A percentile compares a stretch with the other conserved stretches of the same genome.
phyloP scores from a whole-genome alignment of 2,113 vertebrate genomes.

The Dolichotis patagonum region DNA sequence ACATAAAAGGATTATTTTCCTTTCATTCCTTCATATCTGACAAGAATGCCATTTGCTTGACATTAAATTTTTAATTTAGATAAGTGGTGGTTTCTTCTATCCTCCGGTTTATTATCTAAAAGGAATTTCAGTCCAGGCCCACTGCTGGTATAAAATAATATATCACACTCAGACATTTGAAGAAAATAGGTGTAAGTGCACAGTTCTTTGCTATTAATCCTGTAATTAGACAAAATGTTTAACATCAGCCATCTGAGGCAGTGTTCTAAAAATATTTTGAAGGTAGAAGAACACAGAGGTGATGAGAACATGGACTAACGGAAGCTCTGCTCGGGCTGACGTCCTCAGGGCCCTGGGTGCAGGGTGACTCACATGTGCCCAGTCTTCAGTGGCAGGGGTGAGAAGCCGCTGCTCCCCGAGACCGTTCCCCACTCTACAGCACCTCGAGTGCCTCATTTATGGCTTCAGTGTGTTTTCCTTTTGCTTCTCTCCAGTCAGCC shows the following conservation, averaged over 20 bases:
- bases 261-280: background rate
- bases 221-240: background rate
- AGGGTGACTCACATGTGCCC: background rate
- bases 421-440: rapidly evolving
- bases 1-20: too few relatives aligned
- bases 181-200: background rate
- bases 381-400: too few relatives aligned
- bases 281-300: background rate
- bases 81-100: background rate
- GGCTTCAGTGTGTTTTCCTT: background rate
- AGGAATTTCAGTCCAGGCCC: background rate
- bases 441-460: background rate
- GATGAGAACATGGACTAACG: background rate
- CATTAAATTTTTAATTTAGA: conserved; percentile 21
- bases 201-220: background rate
- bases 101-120: background rate
- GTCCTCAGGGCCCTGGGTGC: background rate
- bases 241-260: background rate
- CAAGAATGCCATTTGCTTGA: background rate
- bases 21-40: background rate
- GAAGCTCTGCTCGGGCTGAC: background rate
- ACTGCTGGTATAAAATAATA: background rate
- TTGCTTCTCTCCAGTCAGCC: background rate
- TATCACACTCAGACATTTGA: background rate
- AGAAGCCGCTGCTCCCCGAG: rapidly evolving